Evolutionary conservation across 2,888 invertebrate species (phyloP).

Genomic region (Odontocolon sp.): DNA sequence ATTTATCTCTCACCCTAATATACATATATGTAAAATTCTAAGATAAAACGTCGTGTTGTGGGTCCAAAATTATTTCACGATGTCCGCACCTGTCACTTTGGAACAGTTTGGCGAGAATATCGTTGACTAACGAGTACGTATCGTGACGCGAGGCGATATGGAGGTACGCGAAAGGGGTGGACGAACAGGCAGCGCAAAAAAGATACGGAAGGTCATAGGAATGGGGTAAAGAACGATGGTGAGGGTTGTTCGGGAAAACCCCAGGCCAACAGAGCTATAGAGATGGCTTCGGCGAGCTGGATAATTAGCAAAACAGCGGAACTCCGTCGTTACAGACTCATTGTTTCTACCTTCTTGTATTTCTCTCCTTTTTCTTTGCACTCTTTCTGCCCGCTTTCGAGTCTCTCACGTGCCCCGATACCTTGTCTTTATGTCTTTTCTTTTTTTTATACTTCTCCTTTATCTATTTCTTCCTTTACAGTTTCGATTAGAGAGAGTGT

Average conservation of each 20-base stretch:
- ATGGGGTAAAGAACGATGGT: slow-evolving; percentile 9
- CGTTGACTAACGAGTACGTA: slow-evolving; percentile 71
- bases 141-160: slow-evolving; percentile 68
- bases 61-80: slow-evolving; percentile 44
- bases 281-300: slow-evolving; percentile 63
- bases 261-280: background rate
- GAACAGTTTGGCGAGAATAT: slow-evolving; percentile 41
- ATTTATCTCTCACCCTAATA: slow-evolving; percentile 1
- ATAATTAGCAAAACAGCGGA: slow-evolving; percentile 74
- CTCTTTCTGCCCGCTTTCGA: slow-evolving; percentile 23
- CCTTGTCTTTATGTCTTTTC: slow-evolving; percentile 1
- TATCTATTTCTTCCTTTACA: slow-evolving; percentile 3
- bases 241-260: slow-evolving; percentile 19
- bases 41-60: background rate
- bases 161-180: slow-evolving; percentile 60
- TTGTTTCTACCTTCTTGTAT: slow-evolving; percentile 62
- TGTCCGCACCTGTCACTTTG: slow-evolving; percentile 34
- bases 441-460: slow-evolving; percentile 5
- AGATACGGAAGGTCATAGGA: slow-evolving; percentile 18
- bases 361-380: slow-evolving; percentile 65
- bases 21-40: slow-evolving; percentile 18
- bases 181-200: slow-evolving; percentile 38
- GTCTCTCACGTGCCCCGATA: slow-evolving; percentile 2
- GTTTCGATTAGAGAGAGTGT: slow-evolving; percentile 35
- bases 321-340: slow-evolving; percentile 68